Conservation (phyloP, 2,888 invertebrate species). For the Cordilura impudica region DNA sequence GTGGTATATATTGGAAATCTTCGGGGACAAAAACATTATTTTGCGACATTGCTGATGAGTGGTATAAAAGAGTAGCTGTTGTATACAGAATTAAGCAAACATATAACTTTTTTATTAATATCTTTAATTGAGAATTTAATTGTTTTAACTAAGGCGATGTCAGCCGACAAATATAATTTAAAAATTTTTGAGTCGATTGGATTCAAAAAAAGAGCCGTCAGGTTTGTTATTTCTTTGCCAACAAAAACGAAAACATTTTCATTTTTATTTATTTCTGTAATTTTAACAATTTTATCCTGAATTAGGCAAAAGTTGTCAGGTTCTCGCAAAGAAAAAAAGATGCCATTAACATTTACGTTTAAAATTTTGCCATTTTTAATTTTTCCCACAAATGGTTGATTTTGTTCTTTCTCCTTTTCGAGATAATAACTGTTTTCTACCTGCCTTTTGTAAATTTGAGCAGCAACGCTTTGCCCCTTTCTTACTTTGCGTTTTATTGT, state of each 20-base stretch:
- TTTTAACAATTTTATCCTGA: no score
- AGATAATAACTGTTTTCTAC: no score
- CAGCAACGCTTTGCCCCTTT: slow-evolving; percentile 38
- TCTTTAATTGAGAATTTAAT: slow-evolving; percentile 34
- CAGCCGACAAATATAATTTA: slow-evolving; percentile 38
- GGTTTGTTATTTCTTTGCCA: slow-evolving; percentile 6
- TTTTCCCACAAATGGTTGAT: slow-evolving; percentile 4
- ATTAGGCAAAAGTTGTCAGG: slow-evolving; percentile 30
- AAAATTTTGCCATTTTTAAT: slow-evolving; percentile 25
- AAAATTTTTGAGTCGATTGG: slow-evolving; percentile 38
- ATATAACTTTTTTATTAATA: slow-evolving; percentile 20
- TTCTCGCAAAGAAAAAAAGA: background rate
- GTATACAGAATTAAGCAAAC: background rate
- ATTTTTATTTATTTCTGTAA: slow-evolving; percentile 9
- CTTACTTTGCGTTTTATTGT: slow-evolving; percentile 43
- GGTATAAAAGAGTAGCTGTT: slow-evolving; percentile 8
- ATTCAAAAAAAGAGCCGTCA: slow-evolving; percentile 28
- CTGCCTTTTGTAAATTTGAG: slow-evolving; percentile 53
- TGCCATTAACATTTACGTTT: slow-evolving; percentile 12
- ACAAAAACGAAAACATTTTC: background rate
- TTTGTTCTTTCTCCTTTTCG: background rate
- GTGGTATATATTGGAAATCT: background rate
- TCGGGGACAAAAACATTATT: background rate
- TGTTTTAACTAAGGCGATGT: slow-evolving; percentile 23
- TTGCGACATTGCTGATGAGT: slow-evolving; percentile 3